These are phyloP conservation scores for Psephotus haematonotus DNA, from an alignment of 2,113 vertebrate species.

Conservation along the genomic window DNA sequence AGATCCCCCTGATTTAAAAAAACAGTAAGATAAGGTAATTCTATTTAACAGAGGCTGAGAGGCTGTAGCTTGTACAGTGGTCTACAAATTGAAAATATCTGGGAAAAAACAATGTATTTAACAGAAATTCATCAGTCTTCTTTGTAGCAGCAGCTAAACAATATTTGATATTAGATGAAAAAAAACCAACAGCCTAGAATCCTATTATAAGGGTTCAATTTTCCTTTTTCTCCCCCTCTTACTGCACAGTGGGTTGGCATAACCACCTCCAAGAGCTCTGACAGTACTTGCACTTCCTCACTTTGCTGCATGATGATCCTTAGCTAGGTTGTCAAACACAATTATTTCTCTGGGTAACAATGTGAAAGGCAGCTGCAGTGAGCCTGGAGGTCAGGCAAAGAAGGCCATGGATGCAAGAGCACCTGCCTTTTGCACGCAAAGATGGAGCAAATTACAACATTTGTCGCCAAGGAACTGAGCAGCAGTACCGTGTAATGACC, in stretches of 20 bases:
- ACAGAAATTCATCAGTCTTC: background rate
- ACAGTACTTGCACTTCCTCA: background rate
- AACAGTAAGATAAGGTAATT: background rate
- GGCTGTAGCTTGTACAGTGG: background rate
- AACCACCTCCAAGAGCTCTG: background rate
- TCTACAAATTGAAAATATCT: background rate
- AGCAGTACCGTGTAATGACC: slow-evolving; percentile 57
- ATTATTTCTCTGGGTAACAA: slow-evolving; percentile 44
- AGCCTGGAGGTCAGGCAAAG: slow-evolving; percentile 54
- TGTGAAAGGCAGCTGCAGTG: slow-evolving; percentile 65
- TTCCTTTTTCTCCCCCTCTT: background rate
- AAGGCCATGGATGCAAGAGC: slow-evolving; percentile 17
- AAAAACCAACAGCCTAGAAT: background rate
- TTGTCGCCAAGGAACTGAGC: slow-evolving; percentile 70
- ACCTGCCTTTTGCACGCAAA: slow-evolving; percentile 75
- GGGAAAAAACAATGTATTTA: background rate
- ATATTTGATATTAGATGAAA: background rate
- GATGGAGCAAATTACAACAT: slow-evolving; percentile 70
- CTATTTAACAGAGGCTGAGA: background rate
- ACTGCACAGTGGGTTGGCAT: background rate
- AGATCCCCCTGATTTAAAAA: background rate
- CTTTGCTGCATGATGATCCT: background rate
- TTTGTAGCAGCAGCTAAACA: background rate
- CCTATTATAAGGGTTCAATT: background rate
- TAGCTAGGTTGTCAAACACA: slow-evolving; percentile 14